A percentile compares a stretch with the other conserved stretches of the same genome.
phyloP scores from a whole-genome alignment of 2,113 vertebrate genomes.

The Tauraco erythrolophus region DNA sequence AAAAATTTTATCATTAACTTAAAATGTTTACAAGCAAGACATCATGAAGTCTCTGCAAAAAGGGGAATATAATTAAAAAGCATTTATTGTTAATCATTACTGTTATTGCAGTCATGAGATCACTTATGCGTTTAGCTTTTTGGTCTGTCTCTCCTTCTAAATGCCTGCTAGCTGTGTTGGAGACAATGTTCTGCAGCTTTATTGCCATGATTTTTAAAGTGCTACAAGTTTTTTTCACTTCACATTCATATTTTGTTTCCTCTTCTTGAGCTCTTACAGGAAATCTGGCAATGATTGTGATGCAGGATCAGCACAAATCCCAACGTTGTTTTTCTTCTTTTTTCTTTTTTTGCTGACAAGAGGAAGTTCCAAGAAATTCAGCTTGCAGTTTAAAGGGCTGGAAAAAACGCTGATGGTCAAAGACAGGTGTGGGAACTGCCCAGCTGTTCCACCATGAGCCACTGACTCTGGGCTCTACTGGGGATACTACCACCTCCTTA shows the following conservation, averaged over 20 bases:
- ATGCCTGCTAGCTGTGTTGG: neutral
- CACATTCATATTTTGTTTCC: conserved; percentile 17
- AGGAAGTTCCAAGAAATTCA: neutral
- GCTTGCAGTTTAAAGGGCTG: neutral
- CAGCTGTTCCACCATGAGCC: neutral
- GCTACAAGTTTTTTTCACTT: conserved; percentile 3
- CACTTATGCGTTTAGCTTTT: neutral
- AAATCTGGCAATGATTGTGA: conserved; percentile 19
- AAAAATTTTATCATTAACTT: neutral
- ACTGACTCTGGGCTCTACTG: neutral
- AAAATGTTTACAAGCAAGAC: neutral
- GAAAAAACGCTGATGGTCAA: neutral
- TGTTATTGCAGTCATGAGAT: neutral
- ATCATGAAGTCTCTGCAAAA: neutral
- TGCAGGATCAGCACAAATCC: conserved; percentile 57
- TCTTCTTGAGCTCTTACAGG: neutral
- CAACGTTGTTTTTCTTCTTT: neutral
- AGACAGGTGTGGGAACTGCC: neutral
- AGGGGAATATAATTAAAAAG: neutral
- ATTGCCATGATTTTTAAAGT: neutral
- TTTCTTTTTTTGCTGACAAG: neutral
- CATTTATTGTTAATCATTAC: conserved; percentile 27
- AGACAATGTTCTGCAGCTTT: neutral
- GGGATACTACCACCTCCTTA: neutral
- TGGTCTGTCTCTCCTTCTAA: neutral